Evolutionary conservation across 1,140 invertebrate genomes (phyloP).

Genomic region (Battus philenor): DNA sequence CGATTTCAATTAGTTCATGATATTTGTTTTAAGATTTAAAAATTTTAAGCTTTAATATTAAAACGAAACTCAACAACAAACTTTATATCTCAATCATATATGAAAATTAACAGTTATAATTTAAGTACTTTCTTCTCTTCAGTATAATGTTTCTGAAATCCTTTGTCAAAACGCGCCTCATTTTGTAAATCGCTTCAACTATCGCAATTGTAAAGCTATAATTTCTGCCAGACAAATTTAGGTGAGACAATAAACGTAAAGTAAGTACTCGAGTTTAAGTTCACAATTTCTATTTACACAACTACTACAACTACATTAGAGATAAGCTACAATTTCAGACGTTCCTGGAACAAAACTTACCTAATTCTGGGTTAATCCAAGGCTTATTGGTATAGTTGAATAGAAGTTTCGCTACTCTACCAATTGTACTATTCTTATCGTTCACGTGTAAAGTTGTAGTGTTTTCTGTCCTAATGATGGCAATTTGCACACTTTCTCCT

Average conservation of each 20-base stretch:
- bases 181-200: too few relatives aligned
- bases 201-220: slow-evolving; percentile 14
- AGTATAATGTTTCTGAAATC: too few relatives aligned
- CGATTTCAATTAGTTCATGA: too few relatives aligned
- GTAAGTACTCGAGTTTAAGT: slow-evolving; percentile 12
- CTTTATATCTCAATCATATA: too few relatives aligned
- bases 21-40: too few relatives aligned
- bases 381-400: slow-evolving; percentile 88
- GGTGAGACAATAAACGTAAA: slow-evolving; percentile 16
- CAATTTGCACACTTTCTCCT: slow-evolving; percentile 90
- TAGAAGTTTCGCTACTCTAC: slow-evolving; percentile 82
- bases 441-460: slow-evolving; percentile 90
- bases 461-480: slow-evolving; percentile 84
- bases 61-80: too few relatives aligned
- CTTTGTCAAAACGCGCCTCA: too few relatives aligned
- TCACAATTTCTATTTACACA: slow-evolving; percentile 17
- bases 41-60: too few relatives aligned
- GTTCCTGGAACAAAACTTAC: slow-evolving; percentile 53
- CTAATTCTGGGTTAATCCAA: slow-evolving; percentile 88
- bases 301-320: slow-evolving; percentile 13
- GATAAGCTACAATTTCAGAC: slow-evolving; percentile 16
- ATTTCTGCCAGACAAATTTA: slow-evolving; percentile 12
- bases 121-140: slow-evolving; percentile 3
- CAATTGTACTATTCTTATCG: slow-evolving; percentile 83
- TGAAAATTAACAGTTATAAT: too few relatives aligned